Conservation (phyloP, 1,140 invertebrate species). For the Agrypnia vestita region DNA sequence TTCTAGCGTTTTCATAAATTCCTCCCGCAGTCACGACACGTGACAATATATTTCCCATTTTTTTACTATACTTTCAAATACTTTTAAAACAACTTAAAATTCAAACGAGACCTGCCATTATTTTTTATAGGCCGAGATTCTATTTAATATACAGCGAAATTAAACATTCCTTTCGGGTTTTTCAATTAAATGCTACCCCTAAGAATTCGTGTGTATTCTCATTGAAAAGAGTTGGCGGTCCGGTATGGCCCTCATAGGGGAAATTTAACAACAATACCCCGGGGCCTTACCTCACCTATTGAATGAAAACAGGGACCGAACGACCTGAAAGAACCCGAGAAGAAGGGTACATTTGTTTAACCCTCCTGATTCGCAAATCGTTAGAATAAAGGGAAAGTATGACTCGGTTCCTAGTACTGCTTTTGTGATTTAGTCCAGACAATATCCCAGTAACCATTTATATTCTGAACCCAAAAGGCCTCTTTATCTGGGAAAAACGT, state of each 20-base stretch:
- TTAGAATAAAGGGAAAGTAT: neutral
- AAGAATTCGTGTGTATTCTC: constrained; percentile 24
- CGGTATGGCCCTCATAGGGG: constrained; percentile 39
- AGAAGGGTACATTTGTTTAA: neutral
- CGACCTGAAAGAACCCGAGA: neutral
- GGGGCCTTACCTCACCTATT: constrained; percentile 26
- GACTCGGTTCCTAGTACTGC: neutral
- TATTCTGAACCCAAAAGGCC: constrained; percentile 38
- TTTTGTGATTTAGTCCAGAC: neutral
- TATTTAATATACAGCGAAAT: constrained; percentile 5
- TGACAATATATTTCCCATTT: no score
- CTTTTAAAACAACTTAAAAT: no score
- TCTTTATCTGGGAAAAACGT: constrained; percentile 51
- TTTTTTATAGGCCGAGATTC: no score
- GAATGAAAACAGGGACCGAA: neutral
- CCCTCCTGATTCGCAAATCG: neutral
- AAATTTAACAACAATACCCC: constrained; percentile 54
- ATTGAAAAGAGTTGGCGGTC: constrained; percentile 33
- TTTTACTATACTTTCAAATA: no score
- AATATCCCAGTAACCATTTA: constrained; percentile 25
- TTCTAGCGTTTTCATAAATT: no score
- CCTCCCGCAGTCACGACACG: no score
- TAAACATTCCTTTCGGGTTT: constrained; percentile 11
- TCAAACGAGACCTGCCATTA: no score
- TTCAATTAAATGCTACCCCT: constrained; percentile 7